Conservation (phyloP, 30 jellyfish, hydroid and myxozoan species). For the Sanderia malayensis region DNA sequence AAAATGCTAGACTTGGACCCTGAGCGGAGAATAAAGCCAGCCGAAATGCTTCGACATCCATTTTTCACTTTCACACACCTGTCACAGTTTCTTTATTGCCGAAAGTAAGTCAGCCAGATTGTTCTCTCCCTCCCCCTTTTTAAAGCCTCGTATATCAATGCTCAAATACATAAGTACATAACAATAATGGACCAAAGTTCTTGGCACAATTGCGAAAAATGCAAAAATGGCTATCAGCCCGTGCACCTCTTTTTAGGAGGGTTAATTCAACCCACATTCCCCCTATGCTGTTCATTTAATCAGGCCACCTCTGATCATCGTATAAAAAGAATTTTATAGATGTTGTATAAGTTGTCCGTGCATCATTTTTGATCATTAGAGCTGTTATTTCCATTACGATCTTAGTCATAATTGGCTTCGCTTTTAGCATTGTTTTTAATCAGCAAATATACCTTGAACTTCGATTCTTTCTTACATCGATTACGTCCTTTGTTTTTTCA, state of each 20-base stretch:
- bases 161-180: background rate
- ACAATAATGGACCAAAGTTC: background rate
- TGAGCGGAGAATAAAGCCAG: conserved; percentile 82
- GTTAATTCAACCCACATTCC: too few species aligned
- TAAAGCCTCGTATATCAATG: background rate
- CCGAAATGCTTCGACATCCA: conserved; percentile 88
- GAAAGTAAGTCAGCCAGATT: conserved; percentile 83
- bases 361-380: background rate
- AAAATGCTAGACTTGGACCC: conserved; percentile 92
- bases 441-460: too few species aligned
- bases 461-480: too few species aligned
- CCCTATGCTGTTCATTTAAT: too few species aligned
- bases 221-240: too few species aligned
- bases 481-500: too few species aligned
- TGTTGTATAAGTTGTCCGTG: background rate
- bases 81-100: conserved; percentile 88
- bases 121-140: too few species aligned
- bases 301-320: background rate
- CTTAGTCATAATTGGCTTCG: too few species aligned
- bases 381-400: too few species aligned
- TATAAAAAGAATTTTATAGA: too few species aligned
- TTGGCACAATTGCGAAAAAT: background rate
- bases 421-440: too few species aligned
- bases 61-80: conserved; percentile 93
- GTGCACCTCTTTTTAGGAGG: too few species aligned